Conservation (phyloP, 2,797 vertebrate species). For the Microtus obscurus region DNA sequence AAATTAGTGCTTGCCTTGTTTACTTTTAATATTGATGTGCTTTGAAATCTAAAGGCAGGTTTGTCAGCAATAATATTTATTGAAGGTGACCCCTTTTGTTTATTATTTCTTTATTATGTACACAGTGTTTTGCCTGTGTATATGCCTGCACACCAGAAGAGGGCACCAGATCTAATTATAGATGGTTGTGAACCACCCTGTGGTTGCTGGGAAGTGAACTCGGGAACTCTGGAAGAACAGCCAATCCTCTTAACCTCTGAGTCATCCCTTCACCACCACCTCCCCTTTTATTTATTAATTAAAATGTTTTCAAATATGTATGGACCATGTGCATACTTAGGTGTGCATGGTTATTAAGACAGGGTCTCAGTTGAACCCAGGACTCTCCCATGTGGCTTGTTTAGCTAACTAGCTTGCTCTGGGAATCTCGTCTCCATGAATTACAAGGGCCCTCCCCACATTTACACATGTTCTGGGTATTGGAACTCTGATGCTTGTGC, state of each 20-base stretch:
- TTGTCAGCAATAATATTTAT: neutral
- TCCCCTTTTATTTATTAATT: neutral
- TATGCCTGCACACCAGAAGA: neutral
- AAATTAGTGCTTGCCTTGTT: constrained; percentile 1
- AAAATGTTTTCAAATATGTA: neutral
- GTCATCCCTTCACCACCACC: neutral
- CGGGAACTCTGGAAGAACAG: neutral
- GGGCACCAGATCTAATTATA: neutral
- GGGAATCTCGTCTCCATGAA: neutral
- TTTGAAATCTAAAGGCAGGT: constrained; percentile 40
- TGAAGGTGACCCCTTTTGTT: neutral
- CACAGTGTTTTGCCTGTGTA: neutral
- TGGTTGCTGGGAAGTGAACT: too few species aligned
- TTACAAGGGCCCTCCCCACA: neutral
- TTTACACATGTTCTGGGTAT: neutral
- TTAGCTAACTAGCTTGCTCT: neutral
- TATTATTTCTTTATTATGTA: neutral
- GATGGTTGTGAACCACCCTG: neutral
- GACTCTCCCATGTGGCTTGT: neutral
- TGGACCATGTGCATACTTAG: too few species aligned
- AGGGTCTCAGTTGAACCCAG: neutral
- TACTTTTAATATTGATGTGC: neutral
- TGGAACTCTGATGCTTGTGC: neutral
- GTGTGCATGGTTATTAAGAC: neutral
- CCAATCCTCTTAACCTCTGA: neutral